These are phyloP conservation scores for Drosophila nr. perissopoda DNA, from an alignment of 2,888 invertebrate species.

Conservation along the genomic window DNA sequence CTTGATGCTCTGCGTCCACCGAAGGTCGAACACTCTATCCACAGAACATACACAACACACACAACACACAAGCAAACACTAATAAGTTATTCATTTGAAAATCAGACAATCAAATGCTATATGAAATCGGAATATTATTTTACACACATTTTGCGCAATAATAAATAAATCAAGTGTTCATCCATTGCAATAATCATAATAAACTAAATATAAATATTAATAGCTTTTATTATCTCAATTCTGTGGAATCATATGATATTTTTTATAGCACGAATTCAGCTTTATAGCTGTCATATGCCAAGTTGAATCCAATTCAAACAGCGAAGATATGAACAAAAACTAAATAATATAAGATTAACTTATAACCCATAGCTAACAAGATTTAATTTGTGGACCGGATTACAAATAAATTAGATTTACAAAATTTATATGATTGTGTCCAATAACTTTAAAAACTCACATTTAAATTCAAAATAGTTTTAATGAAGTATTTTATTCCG, in stretches of 20 bases:
- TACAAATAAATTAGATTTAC: not conserved
- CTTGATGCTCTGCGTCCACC: slow-evolving; percentile 27
- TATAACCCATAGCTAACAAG: not conserved
- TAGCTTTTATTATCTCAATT: slow-evolving; percentile 1
- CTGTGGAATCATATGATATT: slow-evolving; percentile 19
- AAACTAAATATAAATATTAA: slow-evolving; percentile 4
- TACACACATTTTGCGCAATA: not conserved
- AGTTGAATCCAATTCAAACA: slow-evolving; percentile 11
- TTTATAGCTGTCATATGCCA: slow-evolving; percentile 17
- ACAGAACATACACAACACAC: slow-evolving; percentile 2
- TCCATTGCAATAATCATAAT: not conserved
- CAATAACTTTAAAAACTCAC: not conserved
- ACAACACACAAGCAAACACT: slow-evolving; percentile 5
- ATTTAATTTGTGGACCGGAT: not conserved
- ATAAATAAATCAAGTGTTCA: not conserved
- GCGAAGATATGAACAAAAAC: not conserved
- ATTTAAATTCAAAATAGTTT: not conserved
- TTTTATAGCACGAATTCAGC: slow-evolving; percentile 4
- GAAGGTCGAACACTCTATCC: slow-evolving; percentile 50
- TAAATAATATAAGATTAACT: not conserved
- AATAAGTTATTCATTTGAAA: not conserved
- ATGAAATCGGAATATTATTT: not conserved
- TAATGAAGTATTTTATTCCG: no score
- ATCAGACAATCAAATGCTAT: not conserved
- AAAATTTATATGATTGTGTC: not conserved